phyloP scores from a whole-genome alignment of 2,888 invertebrate species.

The Oegoconia quadripuncta region DNA sequence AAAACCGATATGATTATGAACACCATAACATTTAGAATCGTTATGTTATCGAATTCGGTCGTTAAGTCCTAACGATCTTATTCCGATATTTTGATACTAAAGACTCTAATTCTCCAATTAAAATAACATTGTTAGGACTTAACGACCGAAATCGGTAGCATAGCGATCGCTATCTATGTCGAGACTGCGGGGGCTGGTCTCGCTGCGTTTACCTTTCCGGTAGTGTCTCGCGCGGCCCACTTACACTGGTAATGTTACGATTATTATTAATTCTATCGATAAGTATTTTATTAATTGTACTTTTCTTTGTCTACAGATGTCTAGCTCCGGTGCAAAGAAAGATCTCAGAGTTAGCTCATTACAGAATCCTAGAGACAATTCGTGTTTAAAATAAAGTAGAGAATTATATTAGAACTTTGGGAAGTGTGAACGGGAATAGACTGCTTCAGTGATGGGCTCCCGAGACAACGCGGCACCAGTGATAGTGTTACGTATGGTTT shows the following conservation, averaged over 20 bases:
- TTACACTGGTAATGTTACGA: neutral
- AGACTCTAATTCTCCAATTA: too few species aligned
- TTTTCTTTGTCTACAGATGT: slow-evolving; percentile 46
- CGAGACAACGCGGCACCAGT: neutral
- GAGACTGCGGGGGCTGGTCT: too few species aligned
- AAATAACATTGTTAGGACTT: too few species aligned
- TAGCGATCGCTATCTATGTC: too few species aligned
- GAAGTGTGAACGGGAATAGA: neutral
- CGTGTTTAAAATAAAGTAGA: slow-evolving; percentile 46
- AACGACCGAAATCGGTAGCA: too few species aligned
- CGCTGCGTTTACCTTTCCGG: too few species aligned
- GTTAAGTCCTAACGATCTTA: too few species aligned
- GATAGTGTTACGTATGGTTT: neutral
- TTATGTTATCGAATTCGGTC: too few species aligned
- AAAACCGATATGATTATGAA: too few species aligned
- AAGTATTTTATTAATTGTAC: neutral
- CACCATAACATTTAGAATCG: too few species aligned
- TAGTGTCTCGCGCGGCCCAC: neutral
- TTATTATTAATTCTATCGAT: neutral
- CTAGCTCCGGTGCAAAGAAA: slow-evolving; percentile 31
- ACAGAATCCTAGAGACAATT: slow-evolving; percentile 52
- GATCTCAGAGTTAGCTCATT: slow-evolving; percentile 58
- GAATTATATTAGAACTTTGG: slow-evolving; percentile 27
- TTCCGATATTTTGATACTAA: too few species aligned
- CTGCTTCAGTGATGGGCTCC: neutral